Percentiles rank a stretch among this genome's conserved stretches.
Evolutionary conservation across 1,140 invertebrate genomes (phyloP).

Genomic region (Drosophila ironensis): DNA sequence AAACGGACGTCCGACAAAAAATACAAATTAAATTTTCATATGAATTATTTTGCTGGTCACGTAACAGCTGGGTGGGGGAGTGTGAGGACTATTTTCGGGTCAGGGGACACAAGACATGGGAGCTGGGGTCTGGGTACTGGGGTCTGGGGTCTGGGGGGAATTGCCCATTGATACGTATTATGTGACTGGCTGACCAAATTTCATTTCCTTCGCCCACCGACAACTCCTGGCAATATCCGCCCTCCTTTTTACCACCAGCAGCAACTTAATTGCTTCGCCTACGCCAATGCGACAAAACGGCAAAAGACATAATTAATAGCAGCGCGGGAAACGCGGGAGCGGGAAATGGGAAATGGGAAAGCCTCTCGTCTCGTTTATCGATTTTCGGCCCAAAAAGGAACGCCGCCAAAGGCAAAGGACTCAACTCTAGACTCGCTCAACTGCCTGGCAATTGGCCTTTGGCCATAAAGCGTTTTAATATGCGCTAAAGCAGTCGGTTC

Average conservation of each 20-base stretch:
- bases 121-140: no score
- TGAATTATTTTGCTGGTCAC: slow-evolving; percentile 77
- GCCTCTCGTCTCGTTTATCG: slow-evolving; percentile 49
- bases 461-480: slow-evolving; percentile 78
- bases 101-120: no score
- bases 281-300: slow-evolving; percentile 75
- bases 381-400: slow-evolving; percentile 43
- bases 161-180: slow-evolving; percentile 77
- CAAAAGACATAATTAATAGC: slow-evolving; percentile 80
- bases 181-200: slow-evolving; percentile 60
- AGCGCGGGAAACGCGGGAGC: neutral
- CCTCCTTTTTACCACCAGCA: slow-evolving; percentile 4
- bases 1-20: slow-evolving; percentile 14
- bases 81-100: no score
- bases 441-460: slow-evolving; percentile 60
- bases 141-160: slow-evolving; percentile 25
- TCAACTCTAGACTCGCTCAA: slow-evolving; percentile 21
- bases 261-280: slow-evolving; percentile 73
- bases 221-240: neutral
- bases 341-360: no score
- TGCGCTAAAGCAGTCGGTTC: slow-evolving; percentile 51
- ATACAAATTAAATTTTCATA: slow-evolving; percentile 79
- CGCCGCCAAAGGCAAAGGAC: slow-evolving; percentile 14
- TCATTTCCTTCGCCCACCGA: slow-evolving; percentile 19
- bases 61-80: slow-evolving; percentile 28